Percentiles rank a stretch among this genome's conserved stretches.
phyloP scores from a whole-genome alignment of 2,113 vertebrate species.

The Marmota flaviventris region DNA sequence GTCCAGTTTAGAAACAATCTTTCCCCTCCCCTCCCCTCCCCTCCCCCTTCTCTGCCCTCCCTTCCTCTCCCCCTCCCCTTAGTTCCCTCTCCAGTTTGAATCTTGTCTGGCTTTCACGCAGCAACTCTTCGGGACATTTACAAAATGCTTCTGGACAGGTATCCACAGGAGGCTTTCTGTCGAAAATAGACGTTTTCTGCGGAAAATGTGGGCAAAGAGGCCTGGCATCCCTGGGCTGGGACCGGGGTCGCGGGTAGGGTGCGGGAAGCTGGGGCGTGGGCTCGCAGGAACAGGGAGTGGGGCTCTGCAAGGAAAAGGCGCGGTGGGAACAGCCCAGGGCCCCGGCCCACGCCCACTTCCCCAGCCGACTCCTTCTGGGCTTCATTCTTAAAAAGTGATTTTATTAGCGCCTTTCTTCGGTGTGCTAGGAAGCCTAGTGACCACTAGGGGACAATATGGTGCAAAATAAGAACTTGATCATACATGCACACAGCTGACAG shows the following conservation, averaged over 20 bases:
- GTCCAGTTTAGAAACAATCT: neutral
- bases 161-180: neutral
- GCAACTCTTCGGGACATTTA: neutral
- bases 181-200: neutral
- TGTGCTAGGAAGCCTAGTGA: neutral
- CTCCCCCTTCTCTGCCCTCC: too few relatives aligned
- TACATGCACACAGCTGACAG: rapidly evolving
- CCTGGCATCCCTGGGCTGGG: neutral
- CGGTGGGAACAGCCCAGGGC: neutral
- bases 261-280: neutral
- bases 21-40: too few relatives aligned
- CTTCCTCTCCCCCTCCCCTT: too few relatives aligned
- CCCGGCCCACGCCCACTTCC: neutral
- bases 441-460: constrained; percentile 34
- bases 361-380: rapidly evolving
- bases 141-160: neutral
- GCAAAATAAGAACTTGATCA: neutral
- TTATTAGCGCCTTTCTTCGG: neutral
- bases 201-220: neutral
- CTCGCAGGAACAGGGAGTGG: neutral
- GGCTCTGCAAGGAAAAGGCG: neutral
- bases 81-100: neutral
- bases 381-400: neutral
- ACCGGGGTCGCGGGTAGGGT: neutral
- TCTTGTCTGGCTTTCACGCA: neutral